These are phyloP conservation scores for Theretra japonica DNA, from an alignment of 2,888 invertebrate species.

Conservation along the genomic window DNA sequence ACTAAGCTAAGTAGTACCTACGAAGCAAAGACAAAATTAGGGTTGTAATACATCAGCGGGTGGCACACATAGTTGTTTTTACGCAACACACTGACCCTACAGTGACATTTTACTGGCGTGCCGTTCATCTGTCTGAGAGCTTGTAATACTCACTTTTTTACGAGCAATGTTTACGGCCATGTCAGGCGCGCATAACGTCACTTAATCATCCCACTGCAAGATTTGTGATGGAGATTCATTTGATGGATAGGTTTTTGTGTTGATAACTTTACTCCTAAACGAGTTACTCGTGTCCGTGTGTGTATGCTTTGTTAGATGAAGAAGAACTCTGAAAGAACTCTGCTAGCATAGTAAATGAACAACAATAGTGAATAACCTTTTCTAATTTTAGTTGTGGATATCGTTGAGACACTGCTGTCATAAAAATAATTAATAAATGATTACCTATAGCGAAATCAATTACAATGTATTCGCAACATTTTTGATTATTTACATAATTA, in stretches of 20 bases:
- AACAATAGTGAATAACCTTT: too few relatives aligned
- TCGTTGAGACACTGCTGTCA: too few relatives aligned
- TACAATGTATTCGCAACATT: too few relatives aligned
- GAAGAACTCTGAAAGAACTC: too few relatives aligned
- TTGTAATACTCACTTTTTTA: slow-evolving; percentile 21
- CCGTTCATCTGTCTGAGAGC: slow-evolving; percentile 12
- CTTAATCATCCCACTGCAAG: slow-evolving; percentile 19
- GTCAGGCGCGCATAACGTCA: not conserved
- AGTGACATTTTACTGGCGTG: slow-evolving; percentile 18
- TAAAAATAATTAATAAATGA: too few relatives aligned
- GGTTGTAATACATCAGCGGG: slow-evolving; percentile 3
- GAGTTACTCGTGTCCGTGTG: not conserved
- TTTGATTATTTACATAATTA: too few relatives aligned
- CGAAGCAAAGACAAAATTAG: not conserved
- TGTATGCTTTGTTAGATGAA: too few relatives aligned
- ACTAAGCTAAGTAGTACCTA: too few relatives aligned
- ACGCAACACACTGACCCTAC: slow-evolving; percentile 22
- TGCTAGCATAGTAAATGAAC: too few relatives aligned
- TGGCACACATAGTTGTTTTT: slow-evolving; percentile 13
- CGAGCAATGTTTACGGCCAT: slow-evolving; percentile 18
- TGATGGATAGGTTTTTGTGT: not conserved
- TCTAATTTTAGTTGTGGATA: too few relatives aligned
- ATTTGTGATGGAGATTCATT: slow-evolving; percentile 22
- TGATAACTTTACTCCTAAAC: not conserved
- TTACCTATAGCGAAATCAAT: too few relatives aligned